Base-by-base conservation (phyloP, 2,797 vertebrate species). In the Masticophis lateralis region DNA sequence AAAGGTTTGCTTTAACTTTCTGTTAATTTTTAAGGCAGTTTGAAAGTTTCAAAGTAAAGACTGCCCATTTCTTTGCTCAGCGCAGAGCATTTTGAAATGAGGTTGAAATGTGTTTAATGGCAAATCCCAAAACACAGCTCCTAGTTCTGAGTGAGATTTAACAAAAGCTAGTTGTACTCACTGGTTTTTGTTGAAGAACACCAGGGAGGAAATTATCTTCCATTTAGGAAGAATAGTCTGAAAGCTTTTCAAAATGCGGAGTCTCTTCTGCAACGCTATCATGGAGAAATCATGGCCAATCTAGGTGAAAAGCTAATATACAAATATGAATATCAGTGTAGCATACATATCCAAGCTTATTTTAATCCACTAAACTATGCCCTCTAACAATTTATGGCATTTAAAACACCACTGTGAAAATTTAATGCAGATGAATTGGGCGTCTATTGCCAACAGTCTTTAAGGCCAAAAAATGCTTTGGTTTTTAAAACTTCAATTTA, bases 1-100 rank as follows among this genome's bases (percentile, higher is more conserved):
- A 95, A 94, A 96, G 94, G 94, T 96, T 96, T 86, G 94, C 94
- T 93, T 93, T 95, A 94, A 94, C 66, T 43, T 37, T 92, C 90
- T 92, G 88, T 92, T 96, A 94, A 53, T 94, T 96, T 94, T 93
- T 94, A 57, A 96, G 94, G 95, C 63, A 53, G 18, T 94, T 92
- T 88, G 27, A 66, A 61, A 5, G 8, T 59, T 79, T 59, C 28
- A 20, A 90, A 86, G 47, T 47, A 51, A 86, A 51, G n/a, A 4
- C 28, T 60, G 51, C 3, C 25, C 43, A 20, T 86, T 63, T 47
- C 3, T 88, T 3, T 16, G 27, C 18, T 61, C 7, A 55, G 13
- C 87, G 66, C n/a, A 87, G 56, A 56, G 43, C 56, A 83, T 53
- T 57, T 89, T 92, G 28, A 92, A 88, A 47, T 43, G 61, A 13